These are phyloP conservation scores for Octonoba sinensis DNA, from an alignment of 2,888 invertebrate genomes.

Conservation along the genomic window DNA sequence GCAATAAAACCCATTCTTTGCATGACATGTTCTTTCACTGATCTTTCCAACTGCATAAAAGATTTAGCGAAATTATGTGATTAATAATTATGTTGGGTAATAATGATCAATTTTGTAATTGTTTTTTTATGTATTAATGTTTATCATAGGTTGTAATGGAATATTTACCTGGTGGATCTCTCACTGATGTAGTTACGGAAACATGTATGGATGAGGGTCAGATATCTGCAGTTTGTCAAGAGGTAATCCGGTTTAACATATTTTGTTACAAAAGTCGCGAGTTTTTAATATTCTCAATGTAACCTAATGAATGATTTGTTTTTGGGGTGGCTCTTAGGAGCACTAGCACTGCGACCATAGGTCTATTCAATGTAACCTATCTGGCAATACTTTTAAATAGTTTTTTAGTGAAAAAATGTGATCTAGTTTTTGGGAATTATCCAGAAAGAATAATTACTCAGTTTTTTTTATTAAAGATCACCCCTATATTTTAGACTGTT, in stretches of 20 bases:
- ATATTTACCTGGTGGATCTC: slow-evolving; percentile 90
- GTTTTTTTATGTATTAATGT: not conserved
- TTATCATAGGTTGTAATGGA: slow-evolving; percentile 72
- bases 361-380: too few species aligned
- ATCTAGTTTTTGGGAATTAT: too few species aligned
- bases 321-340: not conserved
- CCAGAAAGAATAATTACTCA: too few species aligned
- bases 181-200: slow-evolving; percentile 97
- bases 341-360: too few species aligned
- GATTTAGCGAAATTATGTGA: not conserved
- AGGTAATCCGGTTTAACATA: slow-evolving; percentile 73
- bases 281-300: not conserved
- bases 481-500: too few species aligned
- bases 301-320: not conserved
- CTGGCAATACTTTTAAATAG: too few species aligned
- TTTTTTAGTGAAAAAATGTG: too few species aligned
- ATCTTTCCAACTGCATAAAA: not conserved
- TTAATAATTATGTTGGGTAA: not conserved
- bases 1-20: too few species aligned
- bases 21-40: not conserved
- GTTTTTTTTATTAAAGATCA: too few species aligned
- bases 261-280: too few species aligned
- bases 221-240: slow-evolving; percentile 93
- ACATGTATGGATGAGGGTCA: slow-evolving; percentile 97
- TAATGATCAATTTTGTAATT: not conserved